Conservation (phyloP, 1,140 invertebrate genomes). For the Nymphalis io region DNA sequence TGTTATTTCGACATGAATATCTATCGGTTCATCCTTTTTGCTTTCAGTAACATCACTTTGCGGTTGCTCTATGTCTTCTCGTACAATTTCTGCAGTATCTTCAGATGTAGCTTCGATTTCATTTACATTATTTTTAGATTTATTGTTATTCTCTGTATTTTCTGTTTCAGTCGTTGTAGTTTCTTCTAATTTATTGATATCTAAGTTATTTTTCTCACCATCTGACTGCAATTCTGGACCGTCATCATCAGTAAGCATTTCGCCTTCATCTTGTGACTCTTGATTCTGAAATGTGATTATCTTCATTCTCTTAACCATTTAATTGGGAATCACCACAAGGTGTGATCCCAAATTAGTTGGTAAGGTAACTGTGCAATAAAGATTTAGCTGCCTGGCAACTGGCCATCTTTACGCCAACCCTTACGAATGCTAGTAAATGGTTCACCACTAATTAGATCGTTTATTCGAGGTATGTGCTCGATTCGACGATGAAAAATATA, state of each 20-base stretch:
- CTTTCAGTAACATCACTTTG: constrained; percentile 32
- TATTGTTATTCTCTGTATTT: constrained; percentile 28
- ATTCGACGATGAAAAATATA: not conserved
- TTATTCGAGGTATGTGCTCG: no score
- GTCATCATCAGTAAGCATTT: constrained; percentile 65
- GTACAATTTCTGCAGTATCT: constrained; percentile 18
- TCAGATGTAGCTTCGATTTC: constrained; percentile 21
- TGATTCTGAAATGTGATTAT: constrained; percentile 37
- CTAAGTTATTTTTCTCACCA: constrained; percentile 33
- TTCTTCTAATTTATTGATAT: constrained; percentile 22
- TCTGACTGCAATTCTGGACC: constrained; percentile 48
- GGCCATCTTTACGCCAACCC: no score
- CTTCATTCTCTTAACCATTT: no score
- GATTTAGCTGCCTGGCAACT: no score
- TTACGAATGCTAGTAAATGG: no score
- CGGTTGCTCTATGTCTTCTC: constrained; percentile 36
- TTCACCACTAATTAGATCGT: no score
- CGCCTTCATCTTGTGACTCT: constrained; percentile 59
- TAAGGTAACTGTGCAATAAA: no score
- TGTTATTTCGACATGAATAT: not conserved
- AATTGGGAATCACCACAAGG: no score
- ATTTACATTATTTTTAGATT: constrained; percentile 11
- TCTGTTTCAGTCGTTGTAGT: not conserved
- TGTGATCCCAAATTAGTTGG: no score
- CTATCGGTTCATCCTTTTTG: constrained; percentile 16